Evolutionary conservation across 2,888 invertebrate species (phyloP).

Genomic region (Lasioglossum figueresi): DNA sequence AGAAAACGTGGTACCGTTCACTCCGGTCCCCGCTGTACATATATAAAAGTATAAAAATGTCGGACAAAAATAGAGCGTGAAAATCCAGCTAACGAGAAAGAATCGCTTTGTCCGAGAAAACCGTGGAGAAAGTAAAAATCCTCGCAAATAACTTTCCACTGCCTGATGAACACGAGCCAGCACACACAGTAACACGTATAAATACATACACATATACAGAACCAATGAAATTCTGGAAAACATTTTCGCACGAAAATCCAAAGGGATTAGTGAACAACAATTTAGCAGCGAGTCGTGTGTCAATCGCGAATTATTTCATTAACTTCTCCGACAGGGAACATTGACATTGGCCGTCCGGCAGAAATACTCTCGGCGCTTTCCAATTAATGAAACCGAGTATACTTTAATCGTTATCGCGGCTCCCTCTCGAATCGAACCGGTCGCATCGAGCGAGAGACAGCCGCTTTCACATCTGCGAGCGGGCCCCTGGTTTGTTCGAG

Average conservation of each 20-base stretch:
- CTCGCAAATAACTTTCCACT: slow-evolving; percentile 2
- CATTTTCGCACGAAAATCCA: background rate
- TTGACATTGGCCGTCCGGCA: background rate
- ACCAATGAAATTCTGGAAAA: background rate
- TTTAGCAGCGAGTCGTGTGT: background rate
- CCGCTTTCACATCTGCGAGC: slow-evolving; percentile 14
- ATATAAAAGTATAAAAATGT: slow-evolving; percentile 5
- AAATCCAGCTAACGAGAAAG: slow-evolving; percentile 12
- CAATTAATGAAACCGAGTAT: slow-evolving; percentile 3
- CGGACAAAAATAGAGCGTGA: slow-evolving; percentile 3
- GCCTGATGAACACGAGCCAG: background rate
- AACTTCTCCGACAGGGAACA: background rate
- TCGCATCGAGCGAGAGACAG: background rate
- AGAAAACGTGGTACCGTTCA: background rate
- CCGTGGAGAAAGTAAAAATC: slow-evolving; percentile 15
- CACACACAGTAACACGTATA: background rate
- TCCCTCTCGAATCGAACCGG: background rate
- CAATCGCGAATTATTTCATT: background rate
- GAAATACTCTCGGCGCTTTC: slow-evolving; percentile 5
- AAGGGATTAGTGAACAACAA: background rate
- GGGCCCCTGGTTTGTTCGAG: background rate
- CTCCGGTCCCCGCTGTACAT: background rate
- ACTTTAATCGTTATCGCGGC: slow-evolving; percentile 10
- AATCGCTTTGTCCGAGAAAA: slow-evolving; percentile 4
- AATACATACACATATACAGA: too few relatives aligned